Percentiles rank a stretch among this genome's conserved stretches.
These are phyloP conservation scores for Anguilla rostrata DNA, from an alignment of 2,113 vertebrate genomes.

Conservation along the genomic window DNA sequence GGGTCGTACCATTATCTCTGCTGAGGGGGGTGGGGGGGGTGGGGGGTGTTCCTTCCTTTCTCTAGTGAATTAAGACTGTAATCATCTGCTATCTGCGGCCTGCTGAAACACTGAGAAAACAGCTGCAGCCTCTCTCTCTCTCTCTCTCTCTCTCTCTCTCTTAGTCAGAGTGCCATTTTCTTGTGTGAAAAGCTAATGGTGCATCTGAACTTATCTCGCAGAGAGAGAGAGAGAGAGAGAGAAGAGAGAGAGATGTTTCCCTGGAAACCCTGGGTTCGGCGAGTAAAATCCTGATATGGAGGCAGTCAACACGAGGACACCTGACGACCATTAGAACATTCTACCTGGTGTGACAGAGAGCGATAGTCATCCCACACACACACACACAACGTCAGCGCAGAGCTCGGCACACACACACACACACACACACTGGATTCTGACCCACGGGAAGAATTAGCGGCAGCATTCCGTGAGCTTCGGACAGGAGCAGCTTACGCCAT, in stretches of 20 bases:
- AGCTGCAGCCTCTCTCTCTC: neutral
- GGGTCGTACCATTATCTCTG: neutral
- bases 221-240: neutral
- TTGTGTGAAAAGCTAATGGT: constrained; percentile 4
- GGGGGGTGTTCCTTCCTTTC: neutral
- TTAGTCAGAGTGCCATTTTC: neutral
- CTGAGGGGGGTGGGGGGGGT: neutral
- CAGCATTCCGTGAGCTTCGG: neutral
- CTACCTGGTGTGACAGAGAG: neutral
- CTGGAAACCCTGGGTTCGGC: neutral
- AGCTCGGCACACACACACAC: neutral
- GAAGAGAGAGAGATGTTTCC: neutral
- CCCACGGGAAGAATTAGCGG: neutral
- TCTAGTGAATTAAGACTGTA: neutral
- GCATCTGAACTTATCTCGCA: neutral
- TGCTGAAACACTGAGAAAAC: neutral
- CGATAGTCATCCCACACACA: neutral
- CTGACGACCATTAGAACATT: neutral
- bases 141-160: neutral
- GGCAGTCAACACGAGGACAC: neutral
- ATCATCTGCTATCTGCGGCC: neutral
- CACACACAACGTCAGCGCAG: neutral
- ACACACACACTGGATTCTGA: neutral
- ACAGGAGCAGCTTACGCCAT: neutral
- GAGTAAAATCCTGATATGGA: neutral